Evolutionary conservation across 37 sponge, comb jelly and placozoan genomes (phyloP).

Genomic region (Oscarella lobularis): DNA sequence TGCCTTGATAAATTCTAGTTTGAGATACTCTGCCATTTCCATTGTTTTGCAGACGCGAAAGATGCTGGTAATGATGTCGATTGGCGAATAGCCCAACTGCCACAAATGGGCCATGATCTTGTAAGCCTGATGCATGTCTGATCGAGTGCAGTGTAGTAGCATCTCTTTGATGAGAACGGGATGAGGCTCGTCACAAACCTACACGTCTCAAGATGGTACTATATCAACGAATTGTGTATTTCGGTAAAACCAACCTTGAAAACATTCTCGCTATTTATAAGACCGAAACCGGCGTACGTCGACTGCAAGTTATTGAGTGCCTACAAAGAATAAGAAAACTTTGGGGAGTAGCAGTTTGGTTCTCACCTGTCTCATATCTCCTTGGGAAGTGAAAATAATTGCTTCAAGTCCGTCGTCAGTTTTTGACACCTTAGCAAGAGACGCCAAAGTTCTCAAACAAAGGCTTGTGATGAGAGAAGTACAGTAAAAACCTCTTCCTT

Average conservation of each 20-base stretch:
- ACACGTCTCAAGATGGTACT: neutral
- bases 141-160: conserved; percentile 57
- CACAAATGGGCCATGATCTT: conserved; percentile 73
- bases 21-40: conserved; percentile 86
- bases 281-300: conserved; percentile 79
- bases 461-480: too few relatives aligned
- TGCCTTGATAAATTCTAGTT: conserved; percentile 89
- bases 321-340: conserved; percentile 5
- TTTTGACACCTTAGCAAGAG: conserved; percentile 30
- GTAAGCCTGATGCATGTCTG: conserved; percentile 71
- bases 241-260: conserved; percentile 63
- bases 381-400: conserved; percentile 92
- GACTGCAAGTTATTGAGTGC: conserved; percentile 91
- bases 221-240: neutral
- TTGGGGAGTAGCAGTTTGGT: neutral
- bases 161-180: conserved; percentile 93
- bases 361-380: conserved; percentile 95
- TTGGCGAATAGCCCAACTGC: conserved; percentile 92
- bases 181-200: conserved; percentile 99
- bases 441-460: neutral
- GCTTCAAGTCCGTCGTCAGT: conserved; percentile 96
- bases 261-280: conserved; percentile 87
- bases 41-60: conserved; percentile 86
- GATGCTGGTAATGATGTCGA: conserved; percentile 90
- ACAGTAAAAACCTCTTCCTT: conserved; percentile 57